These are phyloP conservation scores for Catharus ustulatus DNA, from an alignment of 2,797 vertebrate species.

Conservation along the genomic window DNA sequence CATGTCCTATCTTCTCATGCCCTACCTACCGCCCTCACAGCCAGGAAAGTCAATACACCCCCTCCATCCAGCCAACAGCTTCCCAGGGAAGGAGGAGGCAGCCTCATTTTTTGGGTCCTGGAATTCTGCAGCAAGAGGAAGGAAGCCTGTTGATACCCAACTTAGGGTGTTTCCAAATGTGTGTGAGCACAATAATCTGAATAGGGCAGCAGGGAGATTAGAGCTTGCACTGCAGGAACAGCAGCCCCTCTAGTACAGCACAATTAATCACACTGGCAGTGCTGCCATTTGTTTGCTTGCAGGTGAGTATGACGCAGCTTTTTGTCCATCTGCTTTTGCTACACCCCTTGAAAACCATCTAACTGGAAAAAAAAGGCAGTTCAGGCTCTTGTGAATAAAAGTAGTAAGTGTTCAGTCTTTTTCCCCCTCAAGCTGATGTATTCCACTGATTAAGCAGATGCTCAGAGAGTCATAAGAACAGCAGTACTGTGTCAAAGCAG, in stretches of 20 bases:
- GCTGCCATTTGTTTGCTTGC: slow-evolving; percentile 39
- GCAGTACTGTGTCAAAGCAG: not conserved
- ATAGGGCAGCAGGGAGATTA: not conserved
- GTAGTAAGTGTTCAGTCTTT: not conserved
- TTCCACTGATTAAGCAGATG: not conserved
- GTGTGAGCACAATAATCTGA: not conserved
- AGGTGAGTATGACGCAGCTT: slow-evolving; percentile 51
- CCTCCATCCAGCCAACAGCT: not conserved
- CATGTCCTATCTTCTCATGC: slow-evolving; percentile 14
- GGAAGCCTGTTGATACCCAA: not conserved
- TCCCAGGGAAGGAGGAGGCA: not conserved
- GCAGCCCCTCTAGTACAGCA: not conserved
- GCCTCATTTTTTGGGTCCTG: not conserved
- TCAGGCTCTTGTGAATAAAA: not conserved
- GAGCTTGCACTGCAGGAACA: not conserved
- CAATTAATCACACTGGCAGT: slow-evolving; percentile 39
- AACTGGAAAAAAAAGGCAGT: not conserved
- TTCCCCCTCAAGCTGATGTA: not conserved
- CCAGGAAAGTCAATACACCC: not conserved
- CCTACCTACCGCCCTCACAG: slow-evolving; percentile 27
- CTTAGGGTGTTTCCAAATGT: not conserved
- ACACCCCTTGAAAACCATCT: not conserved
- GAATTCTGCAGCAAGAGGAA: not conserved
- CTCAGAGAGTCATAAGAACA: not conserved
- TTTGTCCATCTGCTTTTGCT: slow-evolving; percentile 51